Conservation (phyloP, 1,140 invertebrate species). For the Pseudachorutes palmiensis region DNA sequence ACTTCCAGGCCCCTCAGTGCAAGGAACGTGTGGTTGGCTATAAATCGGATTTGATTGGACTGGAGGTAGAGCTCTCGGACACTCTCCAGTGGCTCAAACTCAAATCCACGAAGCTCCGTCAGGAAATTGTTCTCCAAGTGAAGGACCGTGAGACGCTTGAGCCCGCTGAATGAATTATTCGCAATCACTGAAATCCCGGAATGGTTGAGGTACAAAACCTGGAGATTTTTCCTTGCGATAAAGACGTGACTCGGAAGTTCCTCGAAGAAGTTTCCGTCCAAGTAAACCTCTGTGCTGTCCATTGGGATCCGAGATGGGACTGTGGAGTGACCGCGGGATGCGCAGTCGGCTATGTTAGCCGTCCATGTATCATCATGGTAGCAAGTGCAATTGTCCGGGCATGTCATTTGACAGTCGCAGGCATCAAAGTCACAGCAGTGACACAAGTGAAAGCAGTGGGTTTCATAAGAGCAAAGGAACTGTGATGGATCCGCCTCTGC, state of each 20-base stretch:
- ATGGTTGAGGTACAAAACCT: constrained; percentile 63
- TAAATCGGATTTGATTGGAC: constrained; percentile 71
- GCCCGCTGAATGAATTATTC: constrained; percentile 83
- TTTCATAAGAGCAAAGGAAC: constrained; percentile 84
- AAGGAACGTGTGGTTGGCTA: constrained; percentile 75
- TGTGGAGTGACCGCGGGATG: constrained; percentile 57
- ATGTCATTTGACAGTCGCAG: constrained; percentile 80
- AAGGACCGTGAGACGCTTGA: constrained; percentile 44
- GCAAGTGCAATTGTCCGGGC: constrained; percentile 80
- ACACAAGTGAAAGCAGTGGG: constrained; percentile 83
- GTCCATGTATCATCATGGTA: constrained; percentile 89
- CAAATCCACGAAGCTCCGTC: constrained; percentile 67
- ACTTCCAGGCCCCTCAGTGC: constrained; percentile 71
- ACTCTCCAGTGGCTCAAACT: constrained; percentile 69
- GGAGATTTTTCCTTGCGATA: constrained; percentile 82
- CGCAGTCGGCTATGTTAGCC: constrained; percentile 85
- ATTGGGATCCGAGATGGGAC: constrained; percentile 80
- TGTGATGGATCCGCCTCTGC: constrained; percentile 75
- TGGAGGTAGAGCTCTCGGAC: constrained; percentile 78
- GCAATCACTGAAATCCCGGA: constrained; percentile 76
- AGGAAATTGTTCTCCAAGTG: constrained; percentile 79
- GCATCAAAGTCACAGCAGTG: constrained; percentile 92
- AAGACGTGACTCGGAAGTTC: constrained; percentile 80
- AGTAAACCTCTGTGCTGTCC: constrained; percentile 84
- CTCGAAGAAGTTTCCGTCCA: constrained; percentile 79